Evolutionary conservation across 2,797 vertebrate genomes (phyloP), one percentile per base, ranked within the genome.

Genomic region (Gymnothorax reevesii): DNA sequence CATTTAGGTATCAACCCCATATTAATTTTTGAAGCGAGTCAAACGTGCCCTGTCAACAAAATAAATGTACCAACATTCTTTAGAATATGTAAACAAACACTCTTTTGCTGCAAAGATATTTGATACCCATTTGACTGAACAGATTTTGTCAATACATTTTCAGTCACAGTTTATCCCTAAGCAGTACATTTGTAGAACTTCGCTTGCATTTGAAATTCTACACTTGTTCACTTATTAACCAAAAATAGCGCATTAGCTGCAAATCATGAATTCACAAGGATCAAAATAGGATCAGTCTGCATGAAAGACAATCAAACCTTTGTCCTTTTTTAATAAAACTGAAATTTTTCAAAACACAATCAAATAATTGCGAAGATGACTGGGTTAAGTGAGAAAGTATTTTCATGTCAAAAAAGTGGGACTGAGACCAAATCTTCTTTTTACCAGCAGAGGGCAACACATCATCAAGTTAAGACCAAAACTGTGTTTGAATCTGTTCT

Each of bases 401-500:
- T 42, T 73, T 4, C 71, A 73, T 1, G n/a, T 55, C 49, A 9
- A 20, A 22, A 7, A 9, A 54, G 7, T 8, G 20, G 25, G 10
- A 80, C 49, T 2, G 22, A 12, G 17, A 80, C 52, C 52, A 80
- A 55, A 2, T 55, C 20, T 49, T 42, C 7, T 15, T 17, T 55
- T 79, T 54, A 80, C 77, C 77, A 80, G 52, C 15, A 80, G 77
- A 80, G 77, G 77, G 77, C 77, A 27, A 80, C n/a, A 80, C 55
- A 54, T 20, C 20, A 55, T 80, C 6, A 54, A 9, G 22, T 80
- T 22, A 54, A 52, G 52, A 54, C 17, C 6, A 7, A 80, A 2
- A 25, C n/a, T 12, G 8, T 71, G 33, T 42, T 42, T 1, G 33
- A 42, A 1, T 42, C 33, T 2, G 33, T 42, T 42, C 33, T 42